Base-by-base conservation (phyloP, 2,797 vertebrate genomes). In the Pitangus sulphuratus region DNA sequence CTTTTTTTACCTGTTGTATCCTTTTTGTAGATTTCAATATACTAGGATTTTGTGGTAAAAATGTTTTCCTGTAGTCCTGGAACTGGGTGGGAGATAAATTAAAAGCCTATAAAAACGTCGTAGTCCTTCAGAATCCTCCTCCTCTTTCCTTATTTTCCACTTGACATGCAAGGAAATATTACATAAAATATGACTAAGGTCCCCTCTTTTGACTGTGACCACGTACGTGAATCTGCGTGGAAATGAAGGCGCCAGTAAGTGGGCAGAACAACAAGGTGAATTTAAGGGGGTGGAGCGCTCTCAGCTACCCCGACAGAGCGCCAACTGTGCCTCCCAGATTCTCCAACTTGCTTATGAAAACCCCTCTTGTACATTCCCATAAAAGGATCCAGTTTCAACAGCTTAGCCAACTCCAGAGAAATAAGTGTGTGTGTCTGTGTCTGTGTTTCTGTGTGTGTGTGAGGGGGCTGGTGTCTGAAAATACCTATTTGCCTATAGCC, bases 371-470 rank as follows among this genome's bases (percentile, higher is more conserved):
- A 35, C 5, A 10, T 82, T 91, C 51, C 80, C 62, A 56, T 93
- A 81, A 91, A 93, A 95, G 74, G 86, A 90, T 88, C 70, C 53
- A 22, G 26, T 93, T 95, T 87, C 77, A 91, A 56, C 53, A 93
- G 60, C 72, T 91, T 4, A 3, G 54, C 42, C 72, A 64, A 7
- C 33, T 50, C 57, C 54, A 78, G 72, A 57, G 87, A 60, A 91
- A 16, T 53, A 48, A 47, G 4, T 4, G 21, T 33, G 13, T 26
- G 64, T 25, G 37, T 37, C 37, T 37, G 9, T 31, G 12, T 26
- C 17, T 42, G 51, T 25, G 10, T 69, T 11, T 30, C 19, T 50
- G 68, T 21, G 28, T 54, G 9, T 56, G 20, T 56, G 13, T n/a
- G 44, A 50, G 50, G 30, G 50, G 24, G 6, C 1, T 51, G 11